Conservation (phyloP, 1,140 invertebrate genomes). For the Venustaconcha ellipsiformis region DNA sequence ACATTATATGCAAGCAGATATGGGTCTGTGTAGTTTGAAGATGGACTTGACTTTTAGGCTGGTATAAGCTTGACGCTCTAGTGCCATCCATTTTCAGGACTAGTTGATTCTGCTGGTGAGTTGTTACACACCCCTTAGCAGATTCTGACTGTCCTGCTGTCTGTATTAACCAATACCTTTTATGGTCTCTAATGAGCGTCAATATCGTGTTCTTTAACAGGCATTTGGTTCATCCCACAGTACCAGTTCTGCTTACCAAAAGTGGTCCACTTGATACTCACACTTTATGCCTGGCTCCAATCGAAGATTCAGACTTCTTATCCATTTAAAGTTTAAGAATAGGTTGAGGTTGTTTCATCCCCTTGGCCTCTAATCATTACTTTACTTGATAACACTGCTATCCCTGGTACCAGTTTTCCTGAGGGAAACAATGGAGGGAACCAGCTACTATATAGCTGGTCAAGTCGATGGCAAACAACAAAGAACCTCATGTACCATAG, state of each 20-base stretch:
- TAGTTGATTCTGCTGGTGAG: constrained; percentile 76
- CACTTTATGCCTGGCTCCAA: constrained; percentile 74
- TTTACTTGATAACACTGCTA: constrained; percentile 76
- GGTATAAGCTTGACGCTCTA: constrained; percentile 77
- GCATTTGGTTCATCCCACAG: constrained; percentile 87
- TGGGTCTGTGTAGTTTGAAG: no score
- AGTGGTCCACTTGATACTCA: constrained; percentile 88
- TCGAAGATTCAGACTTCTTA: constrained; percentile 81
- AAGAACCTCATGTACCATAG: no score
- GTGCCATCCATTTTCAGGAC: constrained; percentile 84
- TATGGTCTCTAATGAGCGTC: constrained; percentile 82
- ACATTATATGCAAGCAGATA: no score
- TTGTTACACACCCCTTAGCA: constrained; percentile 90
- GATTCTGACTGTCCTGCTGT: constrained; percentile 90
- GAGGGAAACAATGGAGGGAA: constrained; percentile 78
- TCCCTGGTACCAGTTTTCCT: constrained; percentile 1
- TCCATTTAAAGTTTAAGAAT: constrained; percentile 92
- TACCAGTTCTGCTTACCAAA: constrained; percentile 95
- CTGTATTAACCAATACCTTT: constrained; percentile 87
- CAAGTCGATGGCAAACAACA: constrained; percentile 74
- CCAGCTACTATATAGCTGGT: constrained; percentile 90
- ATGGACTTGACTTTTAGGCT: no score
- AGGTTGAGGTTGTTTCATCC: constrained; percentile 82
- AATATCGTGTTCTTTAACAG: constrained; percentile 68
- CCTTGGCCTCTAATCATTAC: constrained; percentile 89